Evolutionary conservation across 2,797 vertebrate genomes (phyloP).

Genomic region (Merluccius polli): DNA sequence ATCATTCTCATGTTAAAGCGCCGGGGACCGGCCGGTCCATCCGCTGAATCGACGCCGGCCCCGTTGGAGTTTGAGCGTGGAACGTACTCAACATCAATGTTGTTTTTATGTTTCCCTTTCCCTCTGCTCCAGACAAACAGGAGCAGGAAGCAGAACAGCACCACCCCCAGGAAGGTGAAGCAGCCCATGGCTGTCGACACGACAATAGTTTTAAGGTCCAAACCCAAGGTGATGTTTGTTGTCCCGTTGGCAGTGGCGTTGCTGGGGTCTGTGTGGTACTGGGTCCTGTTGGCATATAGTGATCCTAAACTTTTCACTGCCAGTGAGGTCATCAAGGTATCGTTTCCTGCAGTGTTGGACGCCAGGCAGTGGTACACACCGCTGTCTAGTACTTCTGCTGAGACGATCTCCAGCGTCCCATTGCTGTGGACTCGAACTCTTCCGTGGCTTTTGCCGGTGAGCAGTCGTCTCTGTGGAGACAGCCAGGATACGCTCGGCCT

Average conservation of each 20-base stretch:
- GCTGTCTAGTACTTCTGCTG: conserved; percentile 91
- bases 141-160: conserved; percentile 98
- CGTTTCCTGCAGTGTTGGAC: conserved; percentile 95
- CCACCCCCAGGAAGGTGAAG: conserved; percentile 98
- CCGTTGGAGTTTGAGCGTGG: conserved; percentile 88
- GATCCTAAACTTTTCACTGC: conserved; percentile 94
- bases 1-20: conserved; percentile 99
- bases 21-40: conserved; percentile 83
- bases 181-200: conserved; percentile 99
- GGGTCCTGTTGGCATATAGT: conserved; percentile 98
- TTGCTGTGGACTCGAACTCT: conserved; percentile 87
- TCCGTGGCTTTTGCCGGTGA: conserved; percentile 88
- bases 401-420: conserved; percentile 91
- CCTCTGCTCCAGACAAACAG: conserved; percentile 99
- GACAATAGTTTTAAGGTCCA: conserved; percentile 98
- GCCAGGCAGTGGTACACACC: conserved; percentile 93
- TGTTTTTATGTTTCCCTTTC: conserved; percentile 99
- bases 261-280: conserved; percentile 93
- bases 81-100: conserved; percentile 98
- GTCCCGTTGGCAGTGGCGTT: conserved; percentile 92
- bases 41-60: conserved; percentile 80
- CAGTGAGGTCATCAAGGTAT: conserved; percentile 88
- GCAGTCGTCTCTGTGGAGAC: conserved; percentile 83
- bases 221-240: conserved; percentile 81
- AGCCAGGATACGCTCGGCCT: conserved; percentile 90